Conservation (phyloP, 2,113 vertebrate genomes). For the Pelodiscus sinensis region DNA sequence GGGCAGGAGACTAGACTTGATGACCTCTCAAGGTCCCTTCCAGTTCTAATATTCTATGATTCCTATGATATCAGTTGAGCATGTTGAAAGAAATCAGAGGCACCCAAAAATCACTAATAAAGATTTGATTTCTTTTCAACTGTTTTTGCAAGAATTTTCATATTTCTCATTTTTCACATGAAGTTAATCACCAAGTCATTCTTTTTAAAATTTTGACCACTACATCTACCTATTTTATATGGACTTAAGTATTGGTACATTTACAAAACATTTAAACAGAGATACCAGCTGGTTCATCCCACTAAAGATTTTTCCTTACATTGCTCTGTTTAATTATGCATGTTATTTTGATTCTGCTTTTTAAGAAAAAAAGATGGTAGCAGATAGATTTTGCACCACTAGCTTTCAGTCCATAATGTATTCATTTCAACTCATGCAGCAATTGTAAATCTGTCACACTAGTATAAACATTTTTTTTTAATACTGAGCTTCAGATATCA, state of each 20-base stretch:
- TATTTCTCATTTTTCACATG: neutral
- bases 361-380: neutral
- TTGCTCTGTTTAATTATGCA: constrained; percentile 1
- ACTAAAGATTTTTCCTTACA: neutral
- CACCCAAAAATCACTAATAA: neutral
- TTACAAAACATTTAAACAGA: neutral
- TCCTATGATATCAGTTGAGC: neutral
- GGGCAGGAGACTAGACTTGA: no score
- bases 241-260: neutral
- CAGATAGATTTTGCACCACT: neutral
- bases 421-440: neutral
- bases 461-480: neutral
- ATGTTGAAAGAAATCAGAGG: neutral
- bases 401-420: neutral
- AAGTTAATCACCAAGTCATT: neutral
- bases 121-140: neutral
- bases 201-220: neutral
- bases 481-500: neutral
- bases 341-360: constrained; percentile 9
- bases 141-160: neutral
- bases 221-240: neutral
- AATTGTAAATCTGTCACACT: neutral
- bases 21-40: no score
- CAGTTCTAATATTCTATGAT: no score
- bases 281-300: neutral